Percentiles rank a stretch among this genome's conserved stretches.
These are phyloP conservation scores for Herminia tarsipennalis DNA, from an alignment of 2,888 invertebrate species.

Conservation along the genomic window DNA sequence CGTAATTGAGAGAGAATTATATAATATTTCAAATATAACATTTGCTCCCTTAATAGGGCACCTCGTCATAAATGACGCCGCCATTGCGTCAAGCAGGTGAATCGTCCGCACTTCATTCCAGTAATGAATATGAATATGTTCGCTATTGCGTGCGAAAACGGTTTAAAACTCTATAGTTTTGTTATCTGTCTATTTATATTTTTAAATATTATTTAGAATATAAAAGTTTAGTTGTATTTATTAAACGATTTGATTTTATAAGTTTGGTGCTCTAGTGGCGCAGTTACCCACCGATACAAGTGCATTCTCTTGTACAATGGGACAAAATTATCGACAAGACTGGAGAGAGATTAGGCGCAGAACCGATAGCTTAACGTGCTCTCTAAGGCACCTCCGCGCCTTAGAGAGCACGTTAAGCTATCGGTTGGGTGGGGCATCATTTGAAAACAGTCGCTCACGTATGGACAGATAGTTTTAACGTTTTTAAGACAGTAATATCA, in stretches of 20 bases:
- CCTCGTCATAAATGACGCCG: constrained; percentile 44
- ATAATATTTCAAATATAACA: constrained; percentile 6
- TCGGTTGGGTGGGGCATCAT: no score
- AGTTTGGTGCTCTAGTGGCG: background rate
- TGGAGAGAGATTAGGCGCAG: no score
- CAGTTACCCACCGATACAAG: background rate
- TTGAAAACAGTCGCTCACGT: no score
- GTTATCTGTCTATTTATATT: constrained; percentile 12
- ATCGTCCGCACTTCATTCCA: constrained; percentile 41
- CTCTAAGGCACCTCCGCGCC: no score
- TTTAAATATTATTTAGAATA: constrained; percentile 16
- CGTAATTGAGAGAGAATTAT: background rate
- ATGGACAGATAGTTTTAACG: no score
- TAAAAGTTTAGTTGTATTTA: background rate
- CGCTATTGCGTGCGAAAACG: constrained; percentile 20
- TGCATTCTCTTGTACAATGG: background rate
- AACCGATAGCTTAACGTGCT: no score
- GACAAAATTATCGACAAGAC: background rate
- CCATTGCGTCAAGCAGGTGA: constrained; percentile 48
- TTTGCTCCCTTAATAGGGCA: constrained; percentile 16
- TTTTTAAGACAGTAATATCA: no score
- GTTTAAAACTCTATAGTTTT: constrained; percentile 22
- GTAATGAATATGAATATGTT: constrained; percentile 49
- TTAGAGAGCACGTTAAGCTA: no score
- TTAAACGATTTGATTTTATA: no score